These are phyloP conservation scores for Pyrrhopygopsis socrates DNA, from an alignment of 2,888 invertebrate species.

Conservation along the genomic window DNA sequence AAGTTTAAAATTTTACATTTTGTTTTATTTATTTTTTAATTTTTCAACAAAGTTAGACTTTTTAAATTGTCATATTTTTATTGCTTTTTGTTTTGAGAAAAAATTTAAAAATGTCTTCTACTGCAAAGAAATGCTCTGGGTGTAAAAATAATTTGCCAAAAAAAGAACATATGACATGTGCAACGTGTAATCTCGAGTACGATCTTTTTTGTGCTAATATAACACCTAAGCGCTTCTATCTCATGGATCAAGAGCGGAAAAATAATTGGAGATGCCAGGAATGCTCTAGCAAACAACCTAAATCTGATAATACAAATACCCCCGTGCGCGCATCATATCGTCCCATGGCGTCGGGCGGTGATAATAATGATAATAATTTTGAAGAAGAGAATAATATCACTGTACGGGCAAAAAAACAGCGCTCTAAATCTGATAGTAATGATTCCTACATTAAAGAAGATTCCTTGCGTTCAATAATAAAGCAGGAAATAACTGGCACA, in stretches of 20 bases:
- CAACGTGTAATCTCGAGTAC: background rate
- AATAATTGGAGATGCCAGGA: background rate
- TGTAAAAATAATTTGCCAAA: background rate
- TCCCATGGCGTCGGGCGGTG: background rate
- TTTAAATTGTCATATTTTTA: too few species aligned
- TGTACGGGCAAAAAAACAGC: background rate
- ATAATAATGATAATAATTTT: too few species aligned
- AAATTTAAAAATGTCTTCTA: background rate
- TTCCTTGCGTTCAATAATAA: constrained; percentile 3
- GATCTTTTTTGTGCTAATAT: background rate
- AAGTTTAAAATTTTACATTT: background rate
- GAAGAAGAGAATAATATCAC: background rate
- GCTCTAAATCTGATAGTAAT: background rate
- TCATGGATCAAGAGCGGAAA: background rate
- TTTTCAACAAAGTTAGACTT: too few species aligned
- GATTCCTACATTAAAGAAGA: constrained; percentile 5
- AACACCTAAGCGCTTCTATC: background rate
- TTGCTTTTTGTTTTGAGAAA: too few species aligned
- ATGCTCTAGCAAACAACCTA: background rate
- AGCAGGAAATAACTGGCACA: constrained; percentile 14
- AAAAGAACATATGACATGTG: background rate
- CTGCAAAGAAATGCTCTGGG: background rate
- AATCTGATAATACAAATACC: background rate
- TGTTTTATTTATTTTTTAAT: background rate
- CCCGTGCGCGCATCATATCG: background rate